Evolutionary conservation across 2,888 invertebrate species (phyloP).

Genomic region (Leptinotarsa haldemani): DNA sequence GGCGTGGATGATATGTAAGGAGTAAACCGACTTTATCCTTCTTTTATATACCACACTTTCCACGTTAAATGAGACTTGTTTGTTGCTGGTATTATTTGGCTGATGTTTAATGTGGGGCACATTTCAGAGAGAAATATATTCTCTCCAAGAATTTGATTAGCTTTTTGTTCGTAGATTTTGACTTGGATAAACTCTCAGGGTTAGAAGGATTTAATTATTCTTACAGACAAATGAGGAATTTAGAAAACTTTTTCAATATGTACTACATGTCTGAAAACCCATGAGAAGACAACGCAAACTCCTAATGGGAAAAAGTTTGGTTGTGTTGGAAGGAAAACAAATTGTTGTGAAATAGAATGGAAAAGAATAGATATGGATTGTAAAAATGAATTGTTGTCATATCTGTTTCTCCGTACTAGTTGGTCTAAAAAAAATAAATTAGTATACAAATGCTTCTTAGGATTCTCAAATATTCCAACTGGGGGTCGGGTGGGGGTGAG

Average conservation of each 20-base stretch:
- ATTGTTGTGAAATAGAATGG: too few species aligned
- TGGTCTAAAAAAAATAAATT: too few species aligned
- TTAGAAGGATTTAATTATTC: neutral
- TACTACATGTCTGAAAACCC: neutral
- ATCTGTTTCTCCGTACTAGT: too few species aligned
- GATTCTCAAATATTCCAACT: too few species aligned
- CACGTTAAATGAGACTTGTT: constrained; percentile 25
- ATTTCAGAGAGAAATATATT: constrained; percentile 1
- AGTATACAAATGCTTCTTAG: too few species aligned
- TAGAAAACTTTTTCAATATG: neutral
- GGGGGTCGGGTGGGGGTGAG: too few species aligned
- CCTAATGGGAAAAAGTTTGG: too few species aligned
- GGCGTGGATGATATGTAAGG: constrained; percentile 58
- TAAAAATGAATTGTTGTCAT: too few species aligned
- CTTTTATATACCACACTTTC: constrained; percentile 45
- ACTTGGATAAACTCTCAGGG: neutral
- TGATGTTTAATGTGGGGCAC: constrained; percentile 16
- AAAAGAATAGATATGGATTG: too few species aligned
- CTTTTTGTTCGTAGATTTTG: constrained; percentile 8
- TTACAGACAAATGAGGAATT: neutral
- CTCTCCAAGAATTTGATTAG: constrained; percentile 11
- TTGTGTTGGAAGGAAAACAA: too few species aligned
- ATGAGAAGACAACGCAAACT: too few species aligned
- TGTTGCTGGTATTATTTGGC: constrained; percentile 16
- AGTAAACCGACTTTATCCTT: constrained; percentile 56